Base-by-base conservation (phyloP, 2,797 vertebrate genomes). In the Leontocebus nigricollis region DNA sequence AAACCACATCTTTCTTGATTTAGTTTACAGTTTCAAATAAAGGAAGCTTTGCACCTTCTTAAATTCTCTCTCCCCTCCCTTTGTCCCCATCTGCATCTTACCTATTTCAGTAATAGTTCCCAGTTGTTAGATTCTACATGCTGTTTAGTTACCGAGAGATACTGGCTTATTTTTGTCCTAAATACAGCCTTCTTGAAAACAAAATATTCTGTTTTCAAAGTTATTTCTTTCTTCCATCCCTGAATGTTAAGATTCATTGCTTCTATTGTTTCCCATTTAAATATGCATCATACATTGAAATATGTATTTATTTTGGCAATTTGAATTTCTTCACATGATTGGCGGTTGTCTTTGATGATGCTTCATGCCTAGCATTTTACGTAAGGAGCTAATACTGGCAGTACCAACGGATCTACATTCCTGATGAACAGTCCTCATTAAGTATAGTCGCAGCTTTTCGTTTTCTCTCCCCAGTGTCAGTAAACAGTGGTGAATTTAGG, bases 11-110 rank as follows among this genome's bases (percentile, higher is more conserved):
- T 64, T 73, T 46, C 39, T 84, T 73, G 24, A 59, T 93, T 81
- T 80, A 1, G 59, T 94, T 89, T 83, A 1, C 64, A 30, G 67
- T 88, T 93, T 96, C 59, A 36, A 79, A 14, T 76, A 79, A 67
- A 72, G 67, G 50, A 55, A 57, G 41, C 11, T 9, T 90, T 44
- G 72, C 5, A 13, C 41, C 26, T 90, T 36, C 81, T 88, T 55
- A 24, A 89, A 22, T 24, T 12, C 39, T 33, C 61, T 52, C 44
- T 4, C 2, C 9, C 2, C 10, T 44, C 57, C 6, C 30, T 11
- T 46, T 36, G 12, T 2, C 27, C 30, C 5, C 9, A 0, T 30
- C 33, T 20, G 24, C 3, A 6, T 6, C 70, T 61, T 8, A 15
- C 44, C 61, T 79, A 6, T 44, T 81, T 89, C 46, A 82, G 27